Conservation (phyloP, 2,113 vertebrate species). For the Zosterops japonicus region DNA sequence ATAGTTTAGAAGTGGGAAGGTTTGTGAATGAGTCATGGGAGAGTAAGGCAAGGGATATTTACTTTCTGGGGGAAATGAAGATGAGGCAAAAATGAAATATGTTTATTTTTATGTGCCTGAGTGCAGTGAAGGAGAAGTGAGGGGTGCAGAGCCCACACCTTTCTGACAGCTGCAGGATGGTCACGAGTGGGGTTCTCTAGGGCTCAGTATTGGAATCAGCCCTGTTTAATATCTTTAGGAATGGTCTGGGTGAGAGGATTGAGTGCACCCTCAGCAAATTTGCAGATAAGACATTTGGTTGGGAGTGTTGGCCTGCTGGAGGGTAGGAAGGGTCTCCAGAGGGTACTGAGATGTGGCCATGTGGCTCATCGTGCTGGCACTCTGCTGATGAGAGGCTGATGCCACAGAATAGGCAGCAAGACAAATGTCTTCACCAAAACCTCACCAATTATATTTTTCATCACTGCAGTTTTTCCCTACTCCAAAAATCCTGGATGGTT, state of each 20-base stretch:
- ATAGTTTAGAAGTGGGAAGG: constrained; percentile 27
- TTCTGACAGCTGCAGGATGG: background rate
- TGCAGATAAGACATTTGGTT: background rate
- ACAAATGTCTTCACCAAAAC: background rate
- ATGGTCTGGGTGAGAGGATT: background rate
- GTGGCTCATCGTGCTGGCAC: fast-evolving
- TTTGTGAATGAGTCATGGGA: constrained; percentile 47
- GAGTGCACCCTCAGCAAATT: background rate
- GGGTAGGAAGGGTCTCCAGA: background rate
- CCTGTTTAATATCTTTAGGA: background rate
- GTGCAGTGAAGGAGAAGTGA: background rate
- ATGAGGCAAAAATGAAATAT: background rate
- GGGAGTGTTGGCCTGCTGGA: background rate
- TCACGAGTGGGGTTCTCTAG: fast-evolving
- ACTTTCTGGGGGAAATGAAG: background rate
- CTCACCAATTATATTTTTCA: background rate
- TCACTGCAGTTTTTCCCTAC: background rate
- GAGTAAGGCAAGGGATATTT: constrained; percentile 2
- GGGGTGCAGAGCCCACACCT: background rate
- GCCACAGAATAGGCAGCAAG: fast-evolving
- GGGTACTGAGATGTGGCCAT: fast-evolving
- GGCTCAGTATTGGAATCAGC: background rate
- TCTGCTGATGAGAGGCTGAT: background rate
- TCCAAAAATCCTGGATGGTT: background rate
- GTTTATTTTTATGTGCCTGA: background rate